Conservation (phyloP, 2,888 invertebrate species). For the Furcula furcula region DNA sequence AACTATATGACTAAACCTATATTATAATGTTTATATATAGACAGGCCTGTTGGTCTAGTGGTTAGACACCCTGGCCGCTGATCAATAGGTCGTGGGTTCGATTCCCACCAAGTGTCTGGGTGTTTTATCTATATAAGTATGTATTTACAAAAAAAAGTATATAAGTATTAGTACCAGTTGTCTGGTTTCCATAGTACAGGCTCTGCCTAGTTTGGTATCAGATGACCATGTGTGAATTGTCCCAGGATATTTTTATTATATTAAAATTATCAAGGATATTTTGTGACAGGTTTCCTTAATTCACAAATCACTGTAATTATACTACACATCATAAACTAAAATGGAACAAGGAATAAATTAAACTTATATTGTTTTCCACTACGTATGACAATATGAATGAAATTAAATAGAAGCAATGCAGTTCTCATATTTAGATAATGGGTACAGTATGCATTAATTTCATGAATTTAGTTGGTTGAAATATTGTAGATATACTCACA, state of each 20-base stretch:
- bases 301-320: neutral
- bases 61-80: too few relatives aligned
- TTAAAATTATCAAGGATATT: slow-evolving; percentile 1
- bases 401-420: neutral
- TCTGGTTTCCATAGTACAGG: too few relatives aligned
- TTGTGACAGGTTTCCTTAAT: neutral
- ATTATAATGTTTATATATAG: too few relatives aligned
- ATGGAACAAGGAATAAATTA: neutral
- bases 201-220: too few relatives aligned
- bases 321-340: neutral
- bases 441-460: neutral
- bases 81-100: too few relatives aligned
- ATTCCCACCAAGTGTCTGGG: too few relatives aligned
- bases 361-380: neutral
- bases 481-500: slow-evolving; percentile 48
- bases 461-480: neutral
- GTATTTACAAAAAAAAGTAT: too few relatives aligned
- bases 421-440: neutral
- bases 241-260: neutral
- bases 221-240: neutral
- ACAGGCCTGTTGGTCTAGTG: too few relatives aligned
- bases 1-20: too few relatives aligned
- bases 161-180: too few relatives aligned
- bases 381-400: neutral
- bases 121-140: too few relatives aligned